phyloP scores from a whole-genome alignment of 1,140 invertebrate species.

The Wiebesia pumilae region DNA sequence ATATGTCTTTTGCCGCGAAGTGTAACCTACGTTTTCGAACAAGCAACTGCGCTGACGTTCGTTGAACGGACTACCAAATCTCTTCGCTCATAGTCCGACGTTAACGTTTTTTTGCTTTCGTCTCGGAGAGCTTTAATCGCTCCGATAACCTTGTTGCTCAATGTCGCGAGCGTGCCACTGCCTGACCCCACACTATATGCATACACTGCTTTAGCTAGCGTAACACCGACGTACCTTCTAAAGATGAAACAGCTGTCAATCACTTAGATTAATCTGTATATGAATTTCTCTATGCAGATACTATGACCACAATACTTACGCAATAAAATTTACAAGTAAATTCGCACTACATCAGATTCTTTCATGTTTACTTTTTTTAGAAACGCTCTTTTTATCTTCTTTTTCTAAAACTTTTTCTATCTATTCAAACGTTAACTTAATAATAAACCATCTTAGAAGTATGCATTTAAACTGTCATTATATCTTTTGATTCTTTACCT shows the following conservation, averaged over 20 bases:
- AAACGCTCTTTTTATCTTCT: too few species aligned
- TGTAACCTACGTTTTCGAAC: not conserved
- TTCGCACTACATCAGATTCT: too few species aligned
- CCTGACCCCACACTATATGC: not conserved
- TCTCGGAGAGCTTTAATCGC: conserved; percentile 25
- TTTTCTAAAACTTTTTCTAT: too few species aligned
- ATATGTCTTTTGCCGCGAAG: not conserved
- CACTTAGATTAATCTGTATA: not conserved
- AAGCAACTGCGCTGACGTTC: not conserved
- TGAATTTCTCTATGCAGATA: not conserved
- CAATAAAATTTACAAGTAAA: not conserved
- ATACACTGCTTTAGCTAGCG: not conserved
- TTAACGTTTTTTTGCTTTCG: conserved; percentile 14
- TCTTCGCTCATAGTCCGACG: not conserved
- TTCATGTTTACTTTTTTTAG: too few species aligned
- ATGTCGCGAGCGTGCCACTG: conserved; percentile 18
- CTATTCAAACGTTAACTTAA: too few species aligned
- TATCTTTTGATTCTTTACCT: too few species aligned
- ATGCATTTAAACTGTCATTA: too few species aligned
- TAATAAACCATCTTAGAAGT: too few species aligned
- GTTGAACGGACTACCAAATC: conserved; percentile 12
- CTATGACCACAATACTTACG: not conserved
- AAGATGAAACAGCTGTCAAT: not conserved
- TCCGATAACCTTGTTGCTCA: conserved; percentile 42
- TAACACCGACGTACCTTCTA: not conserved